Percentiles rank a stretch among this genome's conserved stretches.
These are phyloP conservation scores for Sciurus vulgaris DNA, from an alignment of 2,797 vertebrate genomes.

Conservation along the genomic window DNA sequence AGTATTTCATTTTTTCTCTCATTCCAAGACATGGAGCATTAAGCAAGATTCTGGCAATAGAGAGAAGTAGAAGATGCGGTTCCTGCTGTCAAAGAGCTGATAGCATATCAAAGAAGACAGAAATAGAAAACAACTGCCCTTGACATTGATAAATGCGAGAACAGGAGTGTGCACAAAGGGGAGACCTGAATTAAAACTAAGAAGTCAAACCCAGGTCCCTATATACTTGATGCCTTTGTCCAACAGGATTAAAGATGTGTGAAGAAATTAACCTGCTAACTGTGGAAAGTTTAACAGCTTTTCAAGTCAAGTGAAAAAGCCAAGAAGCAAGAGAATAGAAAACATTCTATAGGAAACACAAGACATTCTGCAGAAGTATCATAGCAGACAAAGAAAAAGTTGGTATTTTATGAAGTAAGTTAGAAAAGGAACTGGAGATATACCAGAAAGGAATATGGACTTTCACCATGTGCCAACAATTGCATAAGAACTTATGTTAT, in stretches of 20 bases:
- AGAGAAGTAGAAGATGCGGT: not conserved
- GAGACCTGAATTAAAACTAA: not conserved
- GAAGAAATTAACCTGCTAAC: not conserved
- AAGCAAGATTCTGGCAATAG: not conserved
- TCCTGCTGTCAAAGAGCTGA: not conserved
- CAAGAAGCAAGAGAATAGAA: not conserved
- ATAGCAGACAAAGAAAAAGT: not conserved
- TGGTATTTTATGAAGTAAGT: too few species aligned
- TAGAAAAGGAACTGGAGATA: not conserved
- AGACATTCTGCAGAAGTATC: not conserved
- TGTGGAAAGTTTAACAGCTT: not conserved
- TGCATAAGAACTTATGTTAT: not conserved
- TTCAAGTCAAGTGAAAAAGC: not conserved
- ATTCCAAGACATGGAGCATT: not conserved
- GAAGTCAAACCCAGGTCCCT: conserved; percentile 1
- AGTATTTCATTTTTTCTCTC: not conserved
- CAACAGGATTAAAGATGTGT: not conserved
- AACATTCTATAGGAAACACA: not conserved
- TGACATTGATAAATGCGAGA: conserved; percentile 39
- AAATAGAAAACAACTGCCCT: not conserved
- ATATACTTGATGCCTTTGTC: not conserved
- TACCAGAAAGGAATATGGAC: not conserved
- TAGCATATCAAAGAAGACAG: not conserved
- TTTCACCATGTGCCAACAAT: not conserved
- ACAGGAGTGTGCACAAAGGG: not conserved